Percentiles rank a stretch among this genome's conserved stretches.
Evolutionary conservation across 1,140 invertebrate species (phyloP).

Genomic region (Caenorhabditis latens): DNA sequence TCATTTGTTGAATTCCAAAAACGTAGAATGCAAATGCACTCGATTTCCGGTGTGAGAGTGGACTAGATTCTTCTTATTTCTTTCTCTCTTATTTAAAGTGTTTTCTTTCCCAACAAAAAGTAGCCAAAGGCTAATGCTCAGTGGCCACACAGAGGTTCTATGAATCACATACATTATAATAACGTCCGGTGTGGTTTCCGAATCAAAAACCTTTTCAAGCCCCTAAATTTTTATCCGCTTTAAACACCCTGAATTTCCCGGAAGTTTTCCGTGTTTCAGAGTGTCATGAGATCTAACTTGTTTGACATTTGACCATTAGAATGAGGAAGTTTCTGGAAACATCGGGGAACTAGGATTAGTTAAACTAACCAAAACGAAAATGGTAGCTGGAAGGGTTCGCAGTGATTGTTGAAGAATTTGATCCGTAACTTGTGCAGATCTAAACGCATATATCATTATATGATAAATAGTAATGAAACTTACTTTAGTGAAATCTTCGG

Average conservation of each 20-base stretch:
- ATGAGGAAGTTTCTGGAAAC: background rate
- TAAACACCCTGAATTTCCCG: too few species aligned
- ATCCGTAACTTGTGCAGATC: slow-evolving; percentile 41
- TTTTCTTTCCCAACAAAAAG: background rate
- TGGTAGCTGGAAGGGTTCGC: slow-evolving; percentile 55
- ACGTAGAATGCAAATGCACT: background rate
- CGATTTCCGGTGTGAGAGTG: slow-evolving; percentile 36
- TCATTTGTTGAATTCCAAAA: background rate
- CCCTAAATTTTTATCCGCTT: too few species aligned
- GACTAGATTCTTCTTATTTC: background rate
- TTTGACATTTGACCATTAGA: too few species aligned
- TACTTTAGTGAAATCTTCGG: slow-evolving; percentile 61
- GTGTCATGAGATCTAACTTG: too few species aligned
- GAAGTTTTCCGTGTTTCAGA: too few species aligned
- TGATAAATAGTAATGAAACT: background rate
- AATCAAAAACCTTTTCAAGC: background rate
- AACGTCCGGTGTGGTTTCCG: slow-evolving; percentile 29
- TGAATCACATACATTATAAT: slow-evolving; percentile 19
- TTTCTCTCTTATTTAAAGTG: background rate
- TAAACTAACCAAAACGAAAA: slow-evolving; percentile 63
- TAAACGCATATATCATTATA: background rate
- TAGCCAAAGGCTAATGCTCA: background rate
- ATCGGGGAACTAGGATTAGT: background rate
- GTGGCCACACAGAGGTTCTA: background rate
- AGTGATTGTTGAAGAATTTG: slow-evolving; percentile 50